Conservation (phyloP, 2,797 vertebrate species). For the Catharus ustulatus region DNA sequence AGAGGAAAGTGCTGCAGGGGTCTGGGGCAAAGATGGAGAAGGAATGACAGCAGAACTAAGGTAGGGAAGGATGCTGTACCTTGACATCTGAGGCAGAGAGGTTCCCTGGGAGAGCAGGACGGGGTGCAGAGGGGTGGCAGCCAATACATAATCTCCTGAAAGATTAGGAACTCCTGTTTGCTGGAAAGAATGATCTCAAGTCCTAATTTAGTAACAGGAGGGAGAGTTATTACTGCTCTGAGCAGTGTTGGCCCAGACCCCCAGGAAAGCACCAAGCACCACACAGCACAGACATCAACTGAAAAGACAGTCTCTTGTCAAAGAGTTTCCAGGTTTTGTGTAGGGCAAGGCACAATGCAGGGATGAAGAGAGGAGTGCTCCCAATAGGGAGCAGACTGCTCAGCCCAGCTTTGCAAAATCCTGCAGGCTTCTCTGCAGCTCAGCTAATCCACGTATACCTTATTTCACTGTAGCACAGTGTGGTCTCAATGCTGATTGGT, state of each 20-base stretch:
- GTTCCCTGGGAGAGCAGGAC: not conserved
- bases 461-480: not conserved
- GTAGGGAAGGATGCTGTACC: not conserved
- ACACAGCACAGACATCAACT: not conserved
- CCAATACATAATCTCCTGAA: not conserved
- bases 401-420: not conserved
- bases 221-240: not conserved
- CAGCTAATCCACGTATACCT: not conserved
- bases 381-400: not conserved
- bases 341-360: not conserved
- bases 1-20: not conserved
- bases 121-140: not conserved
- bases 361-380: not conserved
- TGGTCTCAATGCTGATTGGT: not conserved
- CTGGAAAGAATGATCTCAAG: conserved; percentile 17
- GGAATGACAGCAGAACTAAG: not conserved
- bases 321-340: not conserved
- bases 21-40: not conserved
- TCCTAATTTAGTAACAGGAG: conserved; percentile 24
- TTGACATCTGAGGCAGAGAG: not conserved
- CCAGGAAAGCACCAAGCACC: not conserved
- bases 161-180: conserved; percentile 20
- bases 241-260: not conserved
- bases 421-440: not conserved
- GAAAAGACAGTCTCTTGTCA: not conserved